Conservation (phyloP, 2,888 invertebrate genomes). For the Gnatocerus cornutus region DNA sequence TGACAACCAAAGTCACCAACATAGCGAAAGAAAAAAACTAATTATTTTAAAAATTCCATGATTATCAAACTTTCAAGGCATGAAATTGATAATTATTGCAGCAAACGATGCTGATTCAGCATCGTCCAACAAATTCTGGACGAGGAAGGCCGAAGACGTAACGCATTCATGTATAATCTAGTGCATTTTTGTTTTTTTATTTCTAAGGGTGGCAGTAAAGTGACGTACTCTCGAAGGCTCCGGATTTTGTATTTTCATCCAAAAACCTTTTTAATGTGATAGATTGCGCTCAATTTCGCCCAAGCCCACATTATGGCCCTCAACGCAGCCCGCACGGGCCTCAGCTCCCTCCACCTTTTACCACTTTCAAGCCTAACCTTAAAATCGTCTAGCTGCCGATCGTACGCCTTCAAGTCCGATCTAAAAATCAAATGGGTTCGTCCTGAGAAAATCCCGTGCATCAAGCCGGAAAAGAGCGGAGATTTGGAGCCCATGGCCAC, state of each 20-base stretch:
- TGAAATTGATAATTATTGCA: neutral
- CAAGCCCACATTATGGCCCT: neutral
- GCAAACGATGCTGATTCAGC: too few species aligned
- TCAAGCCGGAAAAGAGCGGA: constrained; percentile 80
- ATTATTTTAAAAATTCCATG: neutral
- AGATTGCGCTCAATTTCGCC: too few species aligned
- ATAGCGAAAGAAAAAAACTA: neutral
- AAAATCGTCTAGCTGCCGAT: constrained; percentile 52
- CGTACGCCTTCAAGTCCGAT: constrained; percentile 78
- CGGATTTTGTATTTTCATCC: too few species aligned
- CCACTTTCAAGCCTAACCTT: constrained; percentile 23
- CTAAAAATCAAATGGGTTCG: constrained; percentile 86
- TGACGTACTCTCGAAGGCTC: too few species aligned
- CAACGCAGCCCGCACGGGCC: constrained; percentile 1
- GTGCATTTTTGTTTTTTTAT: too few species aligned
- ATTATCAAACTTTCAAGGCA: too few species aligned
- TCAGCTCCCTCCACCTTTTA: neutral
- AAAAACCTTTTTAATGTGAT: too few species aligned
- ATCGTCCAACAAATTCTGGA: too few species aligned
- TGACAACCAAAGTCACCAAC: neutral
- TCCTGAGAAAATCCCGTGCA: constrained; percentile 79
- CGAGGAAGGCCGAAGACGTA: too few species aligned
- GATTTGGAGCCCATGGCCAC: constrained; percentile 77
- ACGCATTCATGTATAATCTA: too few species aligned
- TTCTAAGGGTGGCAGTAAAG: too few species aligned